Percentiles rank a stretch among this genome's conserved stretches.
Conservation (phyloP, 2,888 invertebrate species). For the Mythimna pallens region DNA sequence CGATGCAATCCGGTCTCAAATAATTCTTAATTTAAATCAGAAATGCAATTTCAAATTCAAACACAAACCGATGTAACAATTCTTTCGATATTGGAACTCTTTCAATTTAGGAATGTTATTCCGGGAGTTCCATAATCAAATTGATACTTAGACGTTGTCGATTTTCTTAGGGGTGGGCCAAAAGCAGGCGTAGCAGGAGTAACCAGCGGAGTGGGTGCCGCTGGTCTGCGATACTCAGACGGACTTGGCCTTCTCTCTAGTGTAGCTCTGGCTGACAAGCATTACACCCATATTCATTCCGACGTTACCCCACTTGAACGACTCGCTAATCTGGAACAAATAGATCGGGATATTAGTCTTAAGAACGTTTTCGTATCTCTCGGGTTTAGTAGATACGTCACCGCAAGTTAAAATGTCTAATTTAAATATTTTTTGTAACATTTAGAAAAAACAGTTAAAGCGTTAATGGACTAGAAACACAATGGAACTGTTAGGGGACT, state of each 20-base stretch:
- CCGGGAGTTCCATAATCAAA: slow-evolving; percentile 56
- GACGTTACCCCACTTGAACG: slow-evolving; percentile 93
- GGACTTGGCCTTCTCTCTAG: slow-evolving; percentile 84
- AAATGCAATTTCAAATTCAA: slow-evolving; percentile 65
- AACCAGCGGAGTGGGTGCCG: slow-evolving; percentile 80
- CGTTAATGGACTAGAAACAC: slow-evolving; percentile 43
- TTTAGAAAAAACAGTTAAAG: slow-evolving; percentile 39
- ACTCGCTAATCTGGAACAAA: slow-evolving; percentile 93
- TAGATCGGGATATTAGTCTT: slow-evolving; percentile 60
- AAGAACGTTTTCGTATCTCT: slow-evolving; percentile 2
- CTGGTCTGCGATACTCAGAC: slow-evolving; percentile 85
- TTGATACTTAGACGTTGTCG: slow-evolving; percentile 80
- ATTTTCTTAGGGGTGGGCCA: slow-evolving; percentile 80
- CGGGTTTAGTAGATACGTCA: slow-evolving; percentile 49
- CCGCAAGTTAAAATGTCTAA: slow-evolving; percentile 37
- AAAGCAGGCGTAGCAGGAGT: slow-evolving; percentile 85
- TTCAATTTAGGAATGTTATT: slow-evolving; percentile 47
- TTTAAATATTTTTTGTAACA: slow-evolving; percentile 4
- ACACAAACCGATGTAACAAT: slow-evolving; percentile 55
- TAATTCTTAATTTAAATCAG: slow-evolving; percentile 64
- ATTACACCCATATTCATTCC: slow-evolving; percentile 93
- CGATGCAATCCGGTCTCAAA: slow-evolving; percentile 33
- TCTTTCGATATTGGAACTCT: slow-evolving; percentile 57
- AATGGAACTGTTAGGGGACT: slow-evolving; percentile 35
- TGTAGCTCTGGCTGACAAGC: slow-evolving; percentile 90